Base-by-base conservation (phyloP, 2,888 invertebrate genomes). In the Phasia obesa region DNA sequence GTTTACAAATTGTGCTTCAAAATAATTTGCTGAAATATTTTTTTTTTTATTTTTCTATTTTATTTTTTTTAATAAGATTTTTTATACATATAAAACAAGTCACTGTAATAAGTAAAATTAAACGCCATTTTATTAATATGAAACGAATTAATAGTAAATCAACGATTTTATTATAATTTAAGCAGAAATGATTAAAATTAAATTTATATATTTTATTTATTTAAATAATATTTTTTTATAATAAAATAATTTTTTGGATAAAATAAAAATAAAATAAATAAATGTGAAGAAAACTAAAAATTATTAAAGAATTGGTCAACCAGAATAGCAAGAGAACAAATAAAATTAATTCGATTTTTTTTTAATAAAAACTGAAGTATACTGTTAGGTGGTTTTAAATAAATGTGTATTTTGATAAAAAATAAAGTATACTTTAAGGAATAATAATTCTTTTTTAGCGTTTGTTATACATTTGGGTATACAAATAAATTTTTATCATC, bases 131-230 rank as follows among this genome's bases (percentile, higher is more conserved):
- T 53, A 51, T 76, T 53, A 70, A 75, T 62, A 19, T 23, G 25
- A 73, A 81, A 81, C 81, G 74, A 81, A 81, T 74, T 69, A 70
- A 70, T 55, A 74, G 53, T 49, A 70, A 81, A 84, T 77, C 81
- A 84, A 84, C 81, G 73, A 84, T 84, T 84, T 84, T 81, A 77
- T 70, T 81, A 70, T 67, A 76, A 80, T 76, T 79, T 71, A 75
- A 79, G 75, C 60, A 55, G 13, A 21, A 38, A 25, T 67, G 47
- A 55, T 19, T n/a, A 21, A 17, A 35, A 57, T 7, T 1, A 64
- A 69, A 6, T 60, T 38, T 27, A 42, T 60, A 49, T 51, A 25
- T 62, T 71, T 81, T 64, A 47, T 70, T 74, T 78, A 70, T 62
- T 70, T 78, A 74, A 67, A 73, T 78, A 2, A 31, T 31, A 5